These are phyloP conservation scores for Tetraneura akinire DNA, from an alignment of 1,140 invertebrate species.

Conservation along the genomic window DNA sequence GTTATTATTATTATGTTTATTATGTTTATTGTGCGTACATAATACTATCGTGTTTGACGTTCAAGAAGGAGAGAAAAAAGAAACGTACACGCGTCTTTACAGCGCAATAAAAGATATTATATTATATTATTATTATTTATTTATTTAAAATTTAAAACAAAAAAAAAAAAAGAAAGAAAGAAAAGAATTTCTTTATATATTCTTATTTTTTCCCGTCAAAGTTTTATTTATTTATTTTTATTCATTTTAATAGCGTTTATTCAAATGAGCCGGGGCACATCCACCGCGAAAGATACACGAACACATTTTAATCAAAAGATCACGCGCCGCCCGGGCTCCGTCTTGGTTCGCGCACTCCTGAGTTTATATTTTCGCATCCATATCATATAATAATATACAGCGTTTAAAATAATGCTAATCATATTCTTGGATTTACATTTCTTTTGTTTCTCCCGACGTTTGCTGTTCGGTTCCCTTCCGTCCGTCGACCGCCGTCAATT, in stretches of 20 bases:
- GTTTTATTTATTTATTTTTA: slow-evolving; percentile 13
- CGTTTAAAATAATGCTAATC: slow-evolving; percentile 49
- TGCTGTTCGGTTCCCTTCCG: background rate
- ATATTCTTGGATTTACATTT: slow-evolving; percentile 49
- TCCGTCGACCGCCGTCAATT: background rate
- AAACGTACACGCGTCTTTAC: no score
- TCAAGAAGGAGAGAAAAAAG: no score
- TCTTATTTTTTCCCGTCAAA: slow-evolving; percentile 19
- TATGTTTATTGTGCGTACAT: no score
- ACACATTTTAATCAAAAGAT: slow-evolving; percentile 51
- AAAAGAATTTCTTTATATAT: no score
- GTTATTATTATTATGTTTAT: no score
- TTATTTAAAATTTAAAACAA: slow-evolving; percentile 43
- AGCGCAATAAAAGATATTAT: no score
- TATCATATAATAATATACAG: background rate
- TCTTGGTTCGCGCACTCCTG: slow-evolving; percentile 15
- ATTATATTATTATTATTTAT: no score
- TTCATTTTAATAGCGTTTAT: slow-evolving; percentile 49
- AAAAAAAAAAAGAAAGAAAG: no score
- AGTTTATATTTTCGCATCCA: slow-evolving; percentile 11
- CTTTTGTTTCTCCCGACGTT: slow-evolving; percentile 38
- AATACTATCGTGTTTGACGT: no score
- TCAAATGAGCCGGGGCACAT: slow-evolving; percentile 46
- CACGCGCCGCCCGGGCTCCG: background rate
- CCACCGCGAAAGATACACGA: slow-evolving; percentile 16